These are phyloP conservation scores for Drosophila phalerata DNA, from an alignment of 2,888 invertebrate genomes.

Conservation along the genomic window DNA sequence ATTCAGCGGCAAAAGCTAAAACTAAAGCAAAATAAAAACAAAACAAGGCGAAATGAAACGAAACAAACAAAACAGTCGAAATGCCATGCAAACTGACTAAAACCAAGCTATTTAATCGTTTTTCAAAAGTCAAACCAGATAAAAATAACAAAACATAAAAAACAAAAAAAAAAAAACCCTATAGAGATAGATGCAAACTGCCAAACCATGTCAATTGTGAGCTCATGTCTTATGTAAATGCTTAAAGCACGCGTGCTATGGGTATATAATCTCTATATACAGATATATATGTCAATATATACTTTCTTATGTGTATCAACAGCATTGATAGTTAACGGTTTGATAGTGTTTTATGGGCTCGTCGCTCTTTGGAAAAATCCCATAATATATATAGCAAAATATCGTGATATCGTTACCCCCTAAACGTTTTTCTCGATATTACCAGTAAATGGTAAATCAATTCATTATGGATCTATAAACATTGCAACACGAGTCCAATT, in stretches of 20 bases:
- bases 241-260: constrained; percentile 61
- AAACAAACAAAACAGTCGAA: constrained; percentile 30
- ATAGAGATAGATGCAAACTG: constrained; percentile 43
- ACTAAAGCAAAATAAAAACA: constrained; percentile 11
- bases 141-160: constrained; percentile 2
- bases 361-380: neutral
- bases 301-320: constrained; percentile 10
- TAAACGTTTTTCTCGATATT: constrained; percentile 9
- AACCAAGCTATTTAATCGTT: constrained; percentile 40
- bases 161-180: neutral
- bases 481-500: constrained; percentile 20
- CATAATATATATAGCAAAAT: constrained; percentile 22
- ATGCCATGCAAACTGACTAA: constrained; percentile 46
- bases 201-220: constrained; percentile 63
- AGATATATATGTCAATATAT: neutral
- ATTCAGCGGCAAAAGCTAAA: constrained; percentile 35
- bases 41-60: constrained; percentile 12
- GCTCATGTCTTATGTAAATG: constrained; percentile 71
- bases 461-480: constrained; percentile 40
- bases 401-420: constrained; percentile 26
- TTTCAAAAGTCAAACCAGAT: constrained; percentile 34
- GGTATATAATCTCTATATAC: constrained; percentile 47
- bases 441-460: constrained; percentile 42
- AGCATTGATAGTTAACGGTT: constrained; percentile 27
- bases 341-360: constrained; percentile 4